Conservation (phyloP, 2,797 vertebrate genomes). For the Ctenochaetus hawaiiensis region DNA sequence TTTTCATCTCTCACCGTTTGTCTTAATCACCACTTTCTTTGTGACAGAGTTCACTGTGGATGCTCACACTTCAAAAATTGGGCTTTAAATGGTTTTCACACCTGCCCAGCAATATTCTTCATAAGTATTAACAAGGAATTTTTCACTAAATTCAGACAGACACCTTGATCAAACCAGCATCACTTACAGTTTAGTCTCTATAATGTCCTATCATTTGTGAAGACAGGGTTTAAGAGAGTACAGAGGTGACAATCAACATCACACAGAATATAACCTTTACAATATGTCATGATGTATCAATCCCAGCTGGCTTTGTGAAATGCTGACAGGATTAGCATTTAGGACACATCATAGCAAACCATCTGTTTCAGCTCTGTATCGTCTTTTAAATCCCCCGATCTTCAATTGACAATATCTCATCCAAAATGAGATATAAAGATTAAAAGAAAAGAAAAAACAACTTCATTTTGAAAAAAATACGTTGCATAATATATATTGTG, state of each 20-base stretch:
- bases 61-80: conserved; percentile 72
- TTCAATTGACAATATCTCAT: conserved; percentile 54
- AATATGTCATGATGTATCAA: conserved; percentile 42
- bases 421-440: conserved; percentile 52
- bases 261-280: conserved; percentile 41
- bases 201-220: conserved; percentile 19
- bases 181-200: conserved; percentile 6
- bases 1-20: conserved; percentile 86
- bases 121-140: conserved; percentile 30
- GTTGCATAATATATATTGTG: background rate
- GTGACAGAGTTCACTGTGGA: conserved; percentile 81
- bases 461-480: conserved; percentile 1
- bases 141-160: conserved; percentile 29
- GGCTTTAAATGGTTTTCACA: conserved; percentile 54
- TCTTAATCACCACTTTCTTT: conserved; percentile 86
- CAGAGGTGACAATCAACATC: conserved; percentile 24
- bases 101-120: conserved; percentile 35
- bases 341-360: conserved; percentile 65
- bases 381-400: conserved; percentile 60
- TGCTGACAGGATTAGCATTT: conserved; percentile 66
- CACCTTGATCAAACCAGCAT: conserved; percentile 52
- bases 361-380: conserved; percentile 72
- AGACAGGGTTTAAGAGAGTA: conserved; percentile 4
- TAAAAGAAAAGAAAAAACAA: background rate
- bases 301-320: conserved; percentile 49